Base-by-base conservation (phyloP, 2,113 vertebrate species). In the Ursus arctos region DNA sequence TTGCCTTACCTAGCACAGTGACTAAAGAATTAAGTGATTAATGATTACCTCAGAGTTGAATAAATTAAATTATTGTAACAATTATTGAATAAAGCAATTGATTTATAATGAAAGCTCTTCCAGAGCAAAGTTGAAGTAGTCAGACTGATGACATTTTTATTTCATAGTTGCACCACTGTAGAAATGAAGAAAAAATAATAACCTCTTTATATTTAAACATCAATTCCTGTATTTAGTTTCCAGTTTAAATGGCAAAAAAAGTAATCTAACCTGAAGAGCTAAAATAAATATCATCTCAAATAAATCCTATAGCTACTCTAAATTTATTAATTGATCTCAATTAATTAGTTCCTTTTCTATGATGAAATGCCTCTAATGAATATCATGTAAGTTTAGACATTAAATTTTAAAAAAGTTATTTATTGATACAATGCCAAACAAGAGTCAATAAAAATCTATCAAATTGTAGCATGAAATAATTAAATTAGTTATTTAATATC, bases 181-280 rank as follows among this genome's bases (percentile, higher is more conserved):
- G 36, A 91, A 95, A 49, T 59, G 22, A 95, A 18, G 22, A 65
- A 76, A 57, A 76, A 84, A 57, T 84, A 76, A 76, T 90, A n/a
- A 33, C 3, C 4, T 72, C 6, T 49, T 10, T 40, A 53, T 13
- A 63, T 24, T 74, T 89, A 74, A 83, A 74, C 55, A 53, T 63
- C 43, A 89, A 26, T 94, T 82, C 51, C 26, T 74, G 9, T 72
- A 61, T 51, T 71, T 81, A 26, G 26, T 63, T 36, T 94, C 10
- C n/a, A 53, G 18, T 51, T 74, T n/a, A 80, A 83, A 40, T 43
- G 9, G 19, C 61, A 14, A 82, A 53, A 53, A 74, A 53, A 8
- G 12, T 12, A 36, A n/a, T 40, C 7, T 9, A 55, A 81, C 9
- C 14, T 63, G 36, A 24, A 61, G 11, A 81, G 24, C 51, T 63